These are phyloP conservation scores for Streblospio benedicti DNA, from an alignment of 1,140 invertebrate genomes.

Conservation along the genomic window DNA sequence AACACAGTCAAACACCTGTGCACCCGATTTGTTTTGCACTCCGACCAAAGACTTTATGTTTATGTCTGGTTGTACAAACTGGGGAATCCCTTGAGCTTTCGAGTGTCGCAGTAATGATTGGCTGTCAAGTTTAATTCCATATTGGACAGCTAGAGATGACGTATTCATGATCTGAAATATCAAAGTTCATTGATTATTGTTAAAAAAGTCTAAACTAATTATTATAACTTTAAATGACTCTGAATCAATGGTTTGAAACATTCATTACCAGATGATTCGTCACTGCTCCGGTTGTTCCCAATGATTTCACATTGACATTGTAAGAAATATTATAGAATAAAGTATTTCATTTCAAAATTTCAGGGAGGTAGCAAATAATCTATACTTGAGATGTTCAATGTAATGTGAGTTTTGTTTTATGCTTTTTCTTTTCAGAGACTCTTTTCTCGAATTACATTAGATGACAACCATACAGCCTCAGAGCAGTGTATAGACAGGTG, in stretches of 20 bases:
- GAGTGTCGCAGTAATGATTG: conserved; percentile 32
- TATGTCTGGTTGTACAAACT: conserved; percentile 25
- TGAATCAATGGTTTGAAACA: background rate
- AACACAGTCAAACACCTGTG: conserved; percentile 45
- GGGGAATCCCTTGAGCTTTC: conserved; percentile 32
- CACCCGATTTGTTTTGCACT: conserved; percentile 42
- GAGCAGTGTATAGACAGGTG: too few relatives aligned
- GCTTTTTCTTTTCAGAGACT: too few relatives aligned
- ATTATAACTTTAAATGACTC: background rate
- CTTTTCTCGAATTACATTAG: too few relatives aligned
- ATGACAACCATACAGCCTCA: too few relatives aligned
- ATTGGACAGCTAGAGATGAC: conserved; percentile 39
- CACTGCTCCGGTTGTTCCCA: too few relatives aligned
- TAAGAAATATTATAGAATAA: too few relatives aligned
- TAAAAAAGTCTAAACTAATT: background rate
- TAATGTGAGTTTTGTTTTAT: too few relatives aligned
- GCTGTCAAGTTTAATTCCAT: conserved; percentile 40
- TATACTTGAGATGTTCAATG: too few relatives aligned
- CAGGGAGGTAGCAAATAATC: too few relatives aligned
- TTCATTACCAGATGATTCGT: background rate
- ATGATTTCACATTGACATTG: too few relatives aligned
- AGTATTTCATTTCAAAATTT: too few relatives aligned
- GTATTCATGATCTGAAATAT: conserved; percentile 41
- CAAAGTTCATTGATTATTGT: too few relatives aligned
- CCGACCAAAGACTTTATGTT: conserved; percentile 25